Conservation (phyloP, 2,888 invertebrate genomes). For the Xylocampa areola region DNA sequence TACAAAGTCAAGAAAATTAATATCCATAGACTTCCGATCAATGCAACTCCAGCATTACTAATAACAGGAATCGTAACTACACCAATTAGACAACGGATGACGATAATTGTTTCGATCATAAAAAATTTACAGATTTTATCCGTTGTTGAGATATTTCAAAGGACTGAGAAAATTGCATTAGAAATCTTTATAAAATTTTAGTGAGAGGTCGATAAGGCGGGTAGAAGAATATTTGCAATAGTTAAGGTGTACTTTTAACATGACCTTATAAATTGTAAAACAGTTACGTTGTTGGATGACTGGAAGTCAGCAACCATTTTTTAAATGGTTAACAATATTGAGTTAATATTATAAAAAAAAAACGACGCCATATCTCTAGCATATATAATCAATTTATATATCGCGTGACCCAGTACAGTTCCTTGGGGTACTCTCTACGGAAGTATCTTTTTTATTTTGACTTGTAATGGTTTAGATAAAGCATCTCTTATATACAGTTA, state of each 20-base stretch:
- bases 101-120: conserved; percentile 35
- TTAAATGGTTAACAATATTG: too few relatives aligned
- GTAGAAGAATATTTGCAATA: neutral
- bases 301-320: too few relatives aligned
- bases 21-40: conserved; percentile 47
- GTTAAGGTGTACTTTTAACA: conserved; percentile 1
- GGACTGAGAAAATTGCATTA: conserved; percentile 15
- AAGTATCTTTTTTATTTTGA: too few relatives aligned
- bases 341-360: too few relatives aligned
- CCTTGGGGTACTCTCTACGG: conserved; percentile 16
- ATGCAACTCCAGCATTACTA: conserved; percentile 42
- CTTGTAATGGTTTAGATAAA: too few relatives aligned
- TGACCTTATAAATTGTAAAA: neutral
- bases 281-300: neutral
- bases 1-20: conserved; percentile 42
- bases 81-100: conserved; percentile 41
- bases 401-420: conserved; percentile 2
- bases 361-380: too few relatives aligned
- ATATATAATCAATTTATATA: too few relatives aligned
- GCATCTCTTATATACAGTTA: too few relatives aligned
- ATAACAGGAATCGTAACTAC: conserved; percentile 40
- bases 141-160: conserved; percentile 21
- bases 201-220: neutral
- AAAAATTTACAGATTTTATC: conserved; percentile 17
- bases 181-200: conserved; percentile 8